Percentiles rank a stretch among this genome's conserved stretches.
Evolutionary conservation across 1,140 invertebrate genomes (phyloP).

Genomic region (Neocloeon triangulifer): DNA sequence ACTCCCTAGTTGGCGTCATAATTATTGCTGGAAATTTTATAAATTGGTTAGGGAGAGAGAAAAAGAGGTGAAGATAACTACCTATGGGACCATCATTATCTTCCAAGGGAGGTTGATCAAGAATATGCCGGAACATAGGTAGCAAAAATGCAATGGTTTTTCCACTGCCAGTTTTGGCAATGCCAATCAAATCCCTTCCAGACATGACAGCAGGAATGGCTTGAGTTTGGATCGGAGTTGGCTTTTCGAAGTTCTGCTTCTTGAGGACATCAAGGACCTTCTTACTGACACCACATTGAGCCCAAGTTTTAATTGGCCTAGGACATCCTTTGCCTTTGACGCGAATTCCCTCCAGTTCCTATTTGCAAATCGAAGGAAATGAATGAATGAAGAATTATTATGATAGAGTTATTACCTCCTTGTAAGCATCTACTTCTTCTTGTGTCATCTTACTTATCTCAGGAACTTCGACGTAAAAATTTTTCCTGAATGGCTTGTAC

Average conservation of each 20-base stretch:
- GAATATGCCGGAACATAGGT: slow-evolving; percentile 95
- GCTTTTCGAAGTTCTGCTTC: slow-evolving; percentile 84
- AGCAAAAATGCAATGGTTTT: slow-evolving; percentile 96
- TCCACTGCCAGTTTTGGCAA: slow-evolving; percentile 97
- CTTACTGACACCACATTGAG: slow-evolving; percentile 93
- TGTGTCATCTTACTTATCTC: slow-evolving; percentile 70
- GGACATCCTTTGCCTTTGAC: slow-evolving; percentile 77
- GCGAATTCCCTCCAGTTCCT: slow-evolving; percentile 60
- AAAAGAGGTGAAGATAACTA: slow-evolving; percentile 13
- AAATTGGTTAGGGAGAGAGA: not conserved
- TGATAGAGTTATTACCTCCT: slow-evolving; percentile 22
- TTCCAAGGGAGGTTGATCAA: slow-evolving; percentile 81
- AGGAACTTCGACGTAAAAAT: slow-evolving; percentile 91
- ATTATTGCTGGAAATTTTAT: slow-evolving; percentile 40
- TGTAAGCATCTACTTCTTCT: slow-evolving; percentile 69
- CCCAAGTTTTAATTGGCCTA: slow-evolving; percentile 91
- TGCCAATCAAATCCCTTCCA: slow-evolving; percentile 87
- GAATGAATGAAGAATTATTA: not conserved
- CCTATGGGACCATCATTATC: slow-evolving; percentile 91
- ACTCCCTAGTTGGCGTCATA: slow-evolving; percentile 93
- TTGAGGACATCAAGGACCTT: slow-evolving; percentile 89
- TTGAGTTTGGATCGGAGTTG: slow-evolving; percentile 96
- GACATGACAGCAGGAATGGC: slow-evolving; percentile 99
- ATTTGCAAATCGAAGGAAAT: not conserved
- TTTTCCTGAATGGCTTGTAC: slow-evolving; percentile 80